Conservation (phyloP, 1,140 invertebrate species). For the Drosophila kurseongensis region DNA sequence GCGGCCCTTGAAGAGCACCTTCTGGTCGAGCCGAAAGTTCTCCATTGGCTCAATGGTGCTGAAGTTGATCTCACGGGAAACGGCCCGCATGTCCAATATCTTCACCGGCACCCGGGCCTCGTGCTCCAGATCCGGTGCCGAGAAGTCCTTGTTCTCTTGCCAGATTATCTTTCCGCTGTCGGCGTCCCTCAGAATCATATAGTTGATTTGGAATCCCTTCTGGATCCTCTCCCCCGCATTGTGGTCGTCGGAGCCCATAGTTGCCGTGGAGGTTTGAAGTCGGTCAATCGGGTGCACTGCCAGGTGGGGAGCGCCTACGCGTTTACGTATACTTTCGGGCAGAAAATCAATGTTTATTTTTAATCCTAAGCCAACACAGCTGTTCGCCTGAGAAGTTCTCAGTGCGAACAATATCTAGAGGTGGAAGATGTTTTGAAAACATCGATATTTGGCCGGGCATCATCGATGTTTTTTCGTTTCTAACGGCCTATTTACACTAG, state of each 20-base stretch:
- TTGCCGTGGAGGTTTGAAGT: constrained; percentile 20
- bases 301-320: constrained; percentile 39
- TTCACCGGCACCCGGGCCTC: constrained; percentile 98
- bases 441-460: too few species aligned
- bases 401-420: too few species aligned
- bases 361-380: constrained; percentile 50
- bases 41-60: constrained; percentile 98
- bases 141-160: constrained; percentile 99
- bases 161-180: constrained; percentile 98
- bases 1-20: constrained; percentile 92
- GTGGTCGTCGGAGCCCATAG: constrained; percentile 79
- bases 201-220: constrained; percentile 88
- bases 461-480: neutral
- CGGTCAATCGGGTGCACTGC: constrained; percentile 51
- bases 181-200: constrained; percentile 98
- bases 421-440: too few species aligned
- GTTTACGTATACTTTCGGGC: constrained; percentile 60
- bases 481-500: too few species aligned
- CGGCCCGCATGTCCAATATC: constrained; percentile 97
- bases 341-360: constrained; percentile 81
- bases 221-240: constrained; percentile 77
- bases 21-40: constrained; percentile 98
- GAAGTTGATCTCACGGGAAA: constrained; percentile 99
- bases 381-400: constrained; percentile 10
- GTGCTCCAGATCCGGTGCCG: constrained; percentile 95